Base-by-base conservation (phyloP, 2,113 vertebrate species). In the Sander lucioperca region DNA sequence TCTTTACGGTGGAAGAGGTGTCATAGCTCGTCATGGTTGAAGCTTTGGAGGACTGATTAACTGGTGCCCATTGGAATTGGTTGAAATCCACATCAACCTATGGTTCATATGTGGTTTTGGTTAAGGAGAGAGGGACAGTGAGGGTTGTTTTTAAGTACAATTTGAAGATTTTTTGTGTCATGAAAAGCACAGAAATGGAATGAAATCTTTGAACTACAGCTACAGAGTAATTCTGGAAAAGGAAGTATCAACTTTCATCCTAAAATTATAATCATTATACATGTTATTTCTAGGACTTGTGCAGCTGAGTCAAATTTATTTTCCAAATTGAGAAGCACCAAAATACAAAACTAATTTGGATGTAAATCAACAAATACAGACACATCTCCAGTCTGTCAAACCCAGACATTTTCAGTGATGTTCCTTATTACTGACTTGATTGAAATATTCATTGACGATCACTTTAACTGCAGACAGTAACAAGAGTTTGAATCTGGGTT, bases 61-160 rank as follows among this genome's bases (percentile, higher is more conserved):
- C 86, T 81, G 95, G 94, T 67, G 93, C 85, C 94, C 95, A 95
- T 57, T 92, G 94, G 94, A 95, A 95, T 92, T 97, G 94, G 92
- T 94, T 95, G 91, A 92, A 93, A 13, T 82, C 96, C 94, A 94
- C 93, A 94, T 96, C 92, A 86, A 96, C 96, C 96, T 98, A 18
- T 36, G 45, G 48, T 86, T 82, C 10, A 23, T 27, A n/a, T 56
- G 39, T 16, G 12, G 18, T 84, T 77, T 78, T 47, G 27, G 59
- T 82, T 45, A 82, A 68, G 48, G 27, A 84, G 25, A 92, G 76
- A 87, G 88, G 54, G 89, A 92, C 88, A 90, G 82, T 77, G 51
- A 85, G 23, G 80, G 47, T 30, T 61, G 69, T 77, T 13, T 23
- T 54, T n/a, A 30, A 69, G 77, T 50, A 30, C n/a, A 61, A 47